These are phyloP conservation scores for Dromas ardeola DNA, from an alignment of 2,113 vertebrate genomes.

Conservation along the genomic window DNA sequence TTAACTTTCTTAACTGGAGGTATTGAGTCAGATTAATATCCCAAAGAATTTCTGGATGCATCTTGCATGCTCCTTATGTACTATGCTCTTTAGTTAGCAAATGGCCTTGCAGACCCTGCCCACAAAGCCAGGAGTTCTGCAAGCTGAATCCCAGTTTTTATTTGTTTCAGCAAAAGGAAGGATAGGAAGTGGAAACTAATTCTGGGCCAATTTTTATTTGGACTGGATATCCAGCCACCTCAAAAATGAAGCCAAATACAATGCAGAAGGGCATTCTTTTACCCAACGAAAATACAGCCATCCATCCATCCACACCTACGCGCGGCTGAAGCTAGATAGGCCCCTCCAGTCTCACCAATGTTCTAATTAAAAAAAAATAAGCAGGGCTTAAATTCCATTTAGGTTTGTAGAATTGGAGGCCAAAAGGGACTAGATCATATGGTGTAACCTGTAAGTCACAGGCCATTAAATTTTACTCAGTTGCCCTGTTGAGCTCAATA, in stretches of 20 bases:
- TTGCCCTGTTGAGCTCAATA: slow-evolving; percentile 41
- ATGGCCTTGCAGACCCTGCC: not conserved
- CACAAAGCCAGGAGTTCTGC: not conserved
- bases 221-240: slow-evolving; percentile 3
- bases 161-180: slow-evolving; percentile 27
- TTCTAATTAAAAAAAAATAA: slow-evolving; percentile 5
- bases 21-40: slow-evolving; percentile 25
- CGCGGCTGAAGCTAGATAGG: not conserved
- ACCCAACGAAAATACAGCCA: not conserved
- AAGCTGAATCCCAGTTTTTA: not conserved
- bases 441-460: slow-evolving; percentile 35
- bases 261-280: slow-evolving; percentile 17
- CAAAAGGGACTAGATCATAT: slow-evolving; percentile 44
- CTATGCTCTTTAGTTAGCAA: not conserved
- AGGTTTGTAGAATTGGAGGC: slow-evolving; percentile 5
- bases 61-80: not conserved
- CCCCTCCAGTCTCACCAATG: slow-evolving; percentile 11
- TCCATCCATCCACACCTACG: not conserved
- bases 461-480: slow-evolving; percentile 47
- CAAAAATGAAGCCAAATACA: slow-evolving; percentile 43
- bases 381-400: slow-evolving; percentile 1
- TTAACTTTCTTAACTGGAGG: slow-evolving; percentile 21
- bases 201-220: slow-evolving; percentile 31
- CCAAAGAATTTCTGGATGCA: slow-evolving; percentile 2
- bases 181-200: slow-evolving; percentile 45